Base-by-base conservation (phyloP, 2,113 vertebrate species). In the Saguinus midas region DNA sequence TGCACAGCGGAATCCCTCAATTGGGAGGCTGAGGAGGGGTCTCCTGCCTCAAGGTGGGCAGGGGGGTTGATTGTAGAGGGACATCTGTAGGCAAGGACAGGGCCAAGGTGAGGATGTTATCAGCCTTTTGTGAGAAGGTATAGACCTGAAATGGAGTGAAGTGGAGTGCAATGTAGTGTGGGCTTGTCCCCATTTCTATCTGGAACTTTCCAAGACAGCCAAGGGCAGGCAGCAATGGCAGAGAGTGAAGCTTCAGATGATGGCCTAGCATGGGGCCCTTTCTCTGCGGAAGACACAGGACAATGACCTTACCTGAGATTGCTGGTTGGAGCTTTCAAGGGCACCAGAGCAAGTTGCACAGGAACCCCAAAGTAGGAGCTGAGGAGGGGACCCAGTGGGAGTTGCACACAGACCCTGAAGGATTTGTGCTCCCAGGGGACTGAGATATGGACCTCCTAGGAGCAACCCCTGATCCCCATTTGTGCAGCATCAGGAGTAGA, bases 401-500 rank as follows among this genome's bases (percentile, higher is more conserved):
- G 8, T 1, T 23, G 57, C 35, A 18, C 12, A 25, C 14, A 37
- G 55, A 25, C 45, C 25, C n/a, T 6, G 29, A 64, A 40, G 14
- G 13, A 85, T 64, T 58, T 25, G 32, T 7, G 6, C 35, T 45
- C 43, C 48, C 8, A 14, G 1, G n/a, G 17, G 13, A 5, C 2
- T 3, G 0, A 57, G 1, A 5, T 8, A 4, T 35, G 43, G 61
- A 3, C 10, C 43, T 27, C 29, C 14, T 6, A 0, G 29, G 14
- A 57, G 23, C 12, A n/a, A 25, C 45, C 17, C 11, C 29, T 6
- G 20, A 27, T 3, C 50, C 29, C 55, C 1, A 1, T 12, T 21
- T 14, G 1, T 55, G 35, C 10, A 11, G 48, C 16, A 2, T 2
- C 8, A 7, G 50, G 43, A 45, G 37, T 4, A 57, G 27, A n/a